phyloP scores from a whole-genome alignment of 2,888 invertebrate species.

The Cataglyphis livida region DNA sequence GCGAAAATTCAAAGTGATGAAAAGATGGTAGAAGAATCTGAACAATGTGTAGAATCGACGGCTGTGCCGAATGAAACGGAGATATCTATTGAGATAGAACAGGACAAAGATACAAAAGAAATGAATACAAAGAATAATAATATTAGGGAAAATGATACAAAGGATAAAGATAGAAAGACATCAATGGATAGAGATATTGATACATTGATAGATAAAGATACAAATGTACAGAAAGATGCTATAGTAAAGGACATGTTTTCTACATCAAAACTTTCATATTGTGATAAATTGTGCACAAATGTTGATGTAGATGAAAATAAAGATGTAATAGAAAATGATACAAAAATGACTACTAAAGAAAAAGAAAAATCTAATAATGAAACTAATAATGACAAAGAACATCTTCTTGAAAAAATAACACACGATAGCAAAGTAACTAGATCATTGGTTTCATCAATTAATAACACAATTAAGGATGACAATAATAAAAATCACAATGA shows the following conservation, averaged over 20 bases:
- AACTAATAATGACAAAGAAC: neutral
- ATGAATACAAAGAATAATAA: neutral
- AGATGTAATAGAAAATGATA: neutral
- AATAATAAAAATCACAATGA: neutral
- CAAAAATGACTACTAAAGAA: neutral
- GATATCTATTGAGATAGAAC: neutral
- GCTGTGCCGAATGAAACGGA: neutral
- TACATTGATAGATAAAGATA: neutral
- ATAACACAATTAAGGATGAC: neutral
- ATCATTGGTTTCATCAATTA: neutral
- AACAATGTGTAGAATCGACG: constrained; percentile 4
- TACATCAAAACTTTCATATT: neutral
- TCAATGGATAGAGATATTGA: neutral
- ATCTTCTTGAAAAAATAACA: neutral
- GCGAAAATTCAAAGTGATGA: constrained; percentile 4
- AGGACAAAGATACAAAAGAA: neutral
- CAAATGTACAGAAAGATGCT: neutral
- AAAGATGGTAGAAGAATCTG: constrained; percentile 1
- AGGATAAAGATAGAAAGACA: neutral
- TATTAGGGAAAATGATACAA: neutral
- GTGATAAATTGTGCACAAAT: neutral
- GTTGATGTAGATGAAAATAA: neutral
- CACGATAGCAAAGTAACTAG: neutral
- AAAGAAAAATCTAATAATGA: neutral
- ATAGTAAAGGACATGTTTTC: neutral